phyloP scores from a whole-genome alignment of 2,888 invertebrate species.

The Tuta absoluta region DNA sequence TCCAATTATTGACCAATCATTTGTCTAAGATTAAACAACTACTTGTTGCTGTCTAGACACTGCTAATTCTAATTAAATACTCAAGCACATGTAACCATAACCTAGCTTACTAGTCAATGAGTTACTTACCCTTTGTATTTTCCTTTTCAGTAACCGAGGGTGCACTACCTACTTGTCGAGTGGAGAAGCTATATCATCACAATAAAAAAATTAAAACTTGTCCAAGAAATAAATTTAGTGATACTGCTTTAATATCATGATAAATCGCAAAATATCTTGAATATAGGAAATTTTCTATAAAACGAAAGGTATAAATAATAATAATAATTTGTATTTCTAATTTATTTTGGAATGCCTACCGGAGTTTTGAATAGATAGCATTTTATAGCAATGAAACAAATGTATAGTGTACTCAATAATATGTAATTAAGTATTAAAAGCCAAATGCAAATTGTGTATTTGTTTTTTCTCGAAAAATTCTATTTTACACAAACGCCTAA shows the following conservation, averaged over 20 bases:
- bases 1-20: too few species aligned
- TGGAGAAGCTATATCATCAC: conserved; percentile 66
- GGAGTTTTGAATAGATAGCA: conserved; percentile 80
- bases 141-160: conserved; percentile 72
- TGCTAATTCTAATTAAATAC: too few species aligned
- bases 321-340: conserved; percentile 73
- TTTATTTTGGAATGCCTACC: conserved; percentile 79
- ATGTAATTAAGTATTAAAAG: conserved; percentile 81
- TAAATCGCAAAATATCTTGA: conserved; percentile 77
- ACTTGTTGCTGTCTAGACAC: too few species aligned
- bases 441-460: conserved; percentile 70
- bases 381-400: conserved; percentile 80
- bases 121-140: conserved; percentile 26
- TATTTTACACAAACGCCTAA: conserved; percentile 14
- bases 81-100: background rate
- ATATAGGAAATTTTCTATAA: conserved; percentile 79
- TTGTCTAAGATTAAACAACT: too few species aligned
- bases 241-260: conserved; percentile 81
- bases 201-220: conserved; percentile 70
- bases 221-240: conserved; percentile 80
- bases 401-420: conserved; percentile 81
- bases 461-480: conserved; percentile 40
- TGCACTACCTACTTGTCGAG: conserved; percentile 49
- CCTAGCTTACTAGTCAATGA: background rate
- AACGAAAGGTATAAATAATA: conserved; percentile 64